A percentile compares a stretch with the other conserved stretches of the same genome.
Evolutionary conservation across 1,140 invertebrate genomes (phyloP).

Genomic region (Pygmarrhopalites habei): DNA sequence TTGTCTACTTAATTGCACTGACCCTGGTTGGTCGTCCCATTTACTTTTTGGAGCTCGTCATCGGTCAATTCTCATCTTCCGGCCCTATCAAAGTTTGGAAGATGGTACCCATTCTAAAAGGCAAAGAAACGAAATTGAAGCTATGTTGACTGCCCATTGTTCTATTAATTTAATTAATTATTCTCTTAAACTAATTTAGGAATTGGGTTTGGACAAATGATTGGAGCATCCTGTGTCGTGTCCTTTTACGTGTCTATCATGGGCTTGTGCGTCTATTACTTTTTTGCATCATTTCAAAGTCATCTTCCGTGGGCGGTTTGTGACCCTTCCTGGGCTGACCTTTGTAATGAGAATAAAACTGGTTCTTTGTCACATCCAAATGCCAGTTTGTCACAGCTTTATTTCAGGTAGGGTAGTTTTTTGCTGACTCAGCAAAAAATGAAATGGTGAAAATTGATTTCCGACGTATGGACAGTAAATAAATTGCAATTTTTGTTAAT

Average conservation of each 20-base stretch:
- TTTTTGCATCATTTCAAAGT: slow-evolving; percentile 9
- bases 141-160: no score
- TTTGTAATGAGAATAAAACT: background rate
- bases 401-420: no score
- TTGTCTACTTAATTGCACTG: slow-evolving; percentile 54
- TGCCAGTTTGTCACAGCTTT: no score
- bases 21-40: slow-evolving; percentile 51
- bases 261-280: slow-evolving; percentile 37
- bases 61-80: slow-evolving; percentile 49
- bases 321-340: background rate
- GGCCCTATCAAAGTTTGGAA: slow-evolving; percentile 32
- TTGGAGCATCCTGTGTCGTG: slow-evolving; percentile 41
- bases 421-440: no score
- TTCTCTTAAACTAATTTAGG: background rate
- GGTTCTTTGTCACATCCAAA: background rate
- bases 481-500: no score
- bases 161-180: no score
- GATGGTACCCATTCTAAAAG: slow-evolving; percentile 40
- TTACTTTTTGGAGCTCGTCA: slow-evolving; percentile 48
- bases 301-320: slow-evolving; percentile 12
- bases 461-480: no score
- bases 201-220: slow-evolving; percentile 43
- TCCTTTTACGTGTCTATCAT: slow-evolving; percentile 45
- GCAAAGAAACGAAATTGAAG: no score
- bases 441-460: no score